A percentile compares a stretch with the other conserved stretches of the same genome.
These are phyloP conservation scores for Anser cygnoides DNA, from an alignment of 2,113 vertebrate genomes.

Conservation along the genomic window DNA sequence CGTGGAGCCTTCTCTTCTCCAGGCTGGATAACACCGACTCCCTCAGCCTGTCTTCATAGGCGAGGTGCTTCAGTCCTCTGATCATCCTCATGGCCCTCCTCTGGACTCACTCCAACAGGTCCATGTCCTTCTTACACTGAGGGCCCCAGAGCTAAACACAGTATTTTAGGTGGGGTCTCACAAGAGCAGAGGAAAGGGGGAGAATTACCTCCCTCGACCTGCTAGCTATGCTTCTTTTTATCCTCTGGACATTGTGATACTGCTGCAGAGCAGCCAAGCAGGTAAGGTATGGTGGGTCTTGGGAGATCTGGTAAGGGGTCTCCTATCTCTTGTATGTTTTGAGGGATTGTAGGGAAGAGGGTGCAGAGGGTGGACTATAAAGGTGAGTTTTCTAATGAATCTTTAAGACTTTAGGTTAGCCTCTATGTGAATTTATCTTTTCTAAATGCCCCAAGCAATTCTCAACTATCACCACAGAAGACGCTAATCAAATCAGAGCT, in stretches of 20 bases:
- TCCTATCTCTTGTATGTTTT: neutral
- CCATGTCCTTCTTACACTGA: too few species aligned
- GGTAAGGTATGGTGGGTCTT: neutral
- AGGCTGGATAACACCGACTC: too few species aligned
- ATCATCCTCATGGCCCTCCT: too few species aligned
- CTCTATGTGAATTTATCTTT: neutral
- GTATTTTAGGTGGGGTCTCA: too few species aligned
- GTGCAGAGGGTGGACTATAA: neutral
- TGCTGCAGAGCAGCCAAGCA: neutral
- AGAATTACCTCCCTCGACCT: too few species aligned
- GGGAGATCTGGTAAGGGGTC: fast-evolving
- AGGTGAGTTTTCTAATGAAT: neutral
- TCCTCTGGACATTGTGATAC: neutral
- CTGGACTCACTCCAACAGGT: too few species aligned
- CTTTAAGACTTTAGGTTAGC: neutral
- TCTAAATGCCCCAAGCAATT: neutral
- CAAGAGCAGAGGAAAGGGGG: too few species aligned
- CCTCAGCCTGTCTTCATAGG: too few species aligned
- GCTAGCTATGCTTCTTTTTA: too few species aligned
- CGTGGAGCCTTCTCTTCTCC: too few species aligned
- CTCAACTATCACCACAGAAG: neutral
- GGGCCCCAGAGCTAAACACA: too few species aligned
- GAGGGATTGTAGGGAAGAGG: neutral
- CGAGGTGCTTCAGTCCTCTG: too few species aligned
- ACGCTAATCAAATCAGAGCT: neutral